Evolutionary conservation across 2,797 vertebrate species (phyloP).

Genomic region (Spea hammondii): DNA sequence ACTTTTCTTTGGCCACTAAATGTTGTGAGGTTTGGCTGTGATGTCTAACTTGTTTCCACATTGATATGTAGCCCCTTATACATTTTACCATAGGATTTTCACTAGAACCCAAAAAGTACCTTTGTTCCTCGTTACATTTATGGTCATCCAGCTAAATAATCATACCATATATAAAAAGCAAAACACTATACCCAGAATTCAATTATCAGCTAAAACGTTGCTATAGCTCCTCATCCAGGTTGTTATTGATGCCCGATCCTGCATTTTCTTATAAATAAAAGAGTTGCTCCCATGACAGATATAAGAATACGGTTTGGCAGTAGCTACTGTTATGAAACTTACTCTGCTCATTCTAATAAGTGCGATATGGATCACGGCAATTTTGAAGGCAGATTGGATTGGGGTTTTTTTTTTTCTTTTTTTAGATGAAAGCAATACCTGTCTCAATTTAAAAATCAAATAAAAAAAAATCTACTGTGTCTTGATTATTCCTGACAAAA

Average conservation of each 20-base stretch:
- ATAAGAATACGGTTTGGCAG: neutral
- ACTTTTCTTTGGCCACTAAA: too few species aligned
- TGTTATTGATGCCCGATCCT: neutral
- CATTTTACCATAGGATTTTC: too few species aligned
- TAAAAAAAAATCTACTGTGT: conserved; percentile 23
- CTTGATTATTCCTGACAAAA: conserved; percentile 27
- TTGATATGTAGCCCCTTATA: too few species aligned
- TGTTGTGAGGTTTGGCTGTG: too few species aligned
- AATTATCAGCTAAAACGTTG: neutral
- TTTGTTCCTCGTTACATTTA: too few species aligned
- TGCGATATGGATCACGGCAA: conserved; percentile 31
- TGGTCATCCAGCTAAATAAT: too few species aligned
- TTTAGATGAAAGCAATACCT: conserved; percentile 22
- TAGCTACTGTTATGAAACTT: conserved; percentile 1
- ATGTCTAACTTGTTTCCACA: too few species aligned
- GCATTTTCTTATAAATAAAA: neutral
- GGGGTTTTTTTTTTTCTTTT: neutral
- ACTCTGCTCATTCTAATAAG: conserved; percentile 20
- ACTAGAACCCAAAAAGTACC: too few species aligned
- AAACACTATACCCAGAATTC: neutral
- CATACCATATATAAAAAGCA: neutral
- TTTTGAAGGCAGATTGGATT: conserved; percentile 15
- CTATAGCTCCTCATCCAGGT: neutral
- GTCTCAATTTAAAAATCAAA: conserved; percentile 20
- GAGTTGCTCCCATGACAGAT: neutral